Base-by-base conservation (phyloP, 2,113 vertebrate species). In the Phasianus colchicus region DNA sequence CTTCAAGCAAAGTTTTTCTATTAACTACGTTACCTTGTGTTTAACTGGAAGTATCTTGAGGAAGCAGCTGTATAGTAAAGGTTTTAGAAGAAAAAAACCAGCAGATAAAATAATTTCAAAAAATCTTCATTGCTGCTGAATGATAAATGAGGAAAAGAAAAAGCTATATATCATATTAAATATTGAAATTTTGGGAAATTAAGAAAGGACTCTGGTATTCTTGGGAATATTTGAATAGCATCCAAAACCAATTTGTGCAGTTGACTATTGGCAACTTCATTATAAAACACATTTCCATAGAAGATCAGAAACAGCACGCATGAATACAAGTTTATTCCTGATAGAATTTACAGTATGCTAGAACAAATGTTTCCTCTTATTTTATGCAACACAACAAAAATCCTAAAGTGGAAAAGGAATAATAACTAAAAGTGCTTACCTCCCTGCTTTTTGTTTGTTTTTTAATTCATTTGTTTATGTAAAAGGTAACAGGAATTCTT, bases 351-450 rank as follows among this genome's bases (percentile, higher is more conserved):
- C 43, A 77, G 75, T 60, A 61, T 0, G 0, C 22, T 83, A 40
- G 25, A 65, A 71, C 87, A 95, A 95, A 91, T 91, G 85, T 40
- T 92, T 96, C 85, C 83, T 95, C 69, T 16, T 91, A 9, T 81
- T 94, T 92, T 92, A 52, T 78, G 43, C 65, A 80, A 29, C 12
- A 69, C 0, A 3, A 77, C 32, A 83, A 43, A 91, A 89, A 81
- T 77, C 22, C 50, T 66, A 22, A 63, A 9, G 5, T 86, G 60
- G n/a, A 89, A 91, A 88, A 66, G 0, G 1, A 90, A 55, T 67
- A 71, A 61, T 29, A 91, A 27, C 5, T 87, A 45, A 71, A 94
- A 92, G 9, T 63, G 6, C 22, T 89, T 71, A 24, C 45, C 10
- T 89, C 13, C 6, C 36, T 25, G 45, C 12, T 1, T 69, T 90